A percentile compares a stretch with the other conserved stretches of the same genome.
phyloP scores from a whole-genome alignment of 1,140 invertebrate genomes.

The Drosophila ananassae region DNA sequence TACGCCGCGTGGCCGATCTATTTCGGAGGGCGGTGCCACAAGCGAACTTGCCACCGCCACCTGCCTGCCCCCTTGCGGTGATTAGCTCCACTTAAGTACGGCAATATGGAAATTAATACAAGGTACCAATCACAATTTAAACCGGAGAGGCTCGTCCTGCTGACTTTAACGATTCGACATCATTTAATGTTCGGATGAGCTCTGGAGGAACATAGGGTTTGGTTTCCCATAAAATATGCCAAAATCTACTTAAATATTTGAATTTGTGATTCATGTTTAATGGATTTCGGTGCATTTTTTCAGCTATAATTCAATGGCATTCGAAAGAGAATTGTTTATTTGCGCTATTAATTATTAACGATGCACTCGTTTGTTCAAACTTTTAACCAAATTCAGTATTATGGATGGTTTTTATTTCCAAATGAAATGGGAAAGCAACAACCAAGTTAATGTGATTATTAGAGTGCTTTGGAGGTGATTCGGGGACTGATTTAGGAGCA shows the following conservation, averaged over 20 bases:
- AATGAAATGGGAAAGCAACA: neutral
- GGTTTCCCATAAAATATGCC: neutral
- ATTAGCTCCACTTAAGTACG: constrained; percentile 24
- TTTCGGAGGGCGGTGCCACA: constrained; percentile 22
- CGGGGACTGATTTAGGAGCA: neutral
- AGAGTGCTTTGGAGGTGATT: no score
- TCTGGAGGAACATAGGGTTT: neutral
- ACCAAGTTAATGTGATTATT: neutral
- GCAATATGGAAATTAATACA: constrained; percentile 2
- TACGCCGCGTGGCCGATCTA: constrained; percentile 24
- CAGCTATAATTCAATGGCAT: neutral
- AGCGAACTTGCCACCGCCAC: constrained; percentile 2
- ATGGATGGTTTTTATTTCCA: neutral
- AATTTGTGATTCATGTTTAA: neutral
- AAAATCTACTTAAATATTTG: neutral
- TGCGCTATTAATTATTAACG: neutral
- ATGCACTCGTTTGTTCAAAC: neutral
- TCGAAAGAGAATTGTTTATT: neutral
- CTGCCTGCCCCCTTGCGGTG: neutral
- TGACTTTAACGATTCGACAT: neutral
- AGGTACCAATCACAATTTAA: neutral
- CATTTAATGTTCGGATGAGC: neutral
- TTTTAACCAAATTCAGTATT: neutral
- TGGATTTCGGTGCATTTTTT: neutral
- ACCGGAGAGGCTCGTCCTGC: neutral